Conservation (phyloP, 2,797 vertebrate species). For the Lerista edwardsae region DNA sequence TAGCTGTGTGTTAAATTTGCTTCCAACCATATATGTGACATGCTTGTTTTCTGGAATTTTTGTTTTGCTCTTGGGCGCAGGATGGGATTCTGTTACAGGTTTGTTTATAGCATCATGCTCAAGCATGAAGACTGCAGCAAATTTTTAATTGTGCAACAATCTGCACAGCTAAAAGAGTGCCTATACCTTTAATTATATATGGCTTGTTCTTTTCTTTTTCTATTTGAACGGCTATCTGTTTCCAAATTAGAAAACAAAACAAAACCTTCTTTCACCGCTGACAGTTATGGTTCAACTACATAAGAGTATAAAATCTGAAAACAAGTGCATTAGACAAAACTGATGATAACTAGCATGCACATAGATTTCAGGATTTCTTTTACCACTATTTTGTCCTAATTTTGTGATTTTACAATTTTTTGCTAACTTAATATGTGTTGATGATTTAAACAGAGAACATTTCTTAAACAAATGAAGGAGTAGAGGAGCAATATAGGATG, state of each 20-base stretch:
- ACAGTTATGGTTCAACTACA: neutral
- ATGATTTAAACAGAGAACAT: conserved; percentile 39
- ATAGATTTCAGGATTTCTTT: conserved; percentile 34
- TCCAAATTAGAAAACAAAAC: conserved; percentile 47
- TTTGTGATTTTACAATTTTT: conserved; percentile 4
- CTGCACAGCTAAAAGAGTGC: conserved; percentile 49
- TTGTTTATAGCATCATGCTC: conserved; percentile 45
- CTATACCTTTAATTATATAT: conserved; percentile 33
- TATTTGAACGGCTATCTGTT: conserved; percentile 39
- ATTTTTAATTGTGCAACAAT: conserved; percentile 46
- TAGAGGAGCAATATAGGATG: neutral
- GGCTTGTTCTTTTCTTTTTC: neutral
- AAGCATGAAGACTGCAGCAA: conserved; percentile 62
- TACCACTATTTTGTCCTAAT: neutral
- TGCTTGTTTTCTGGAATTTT: conserved; percentile 57
- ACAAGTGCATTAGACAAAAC: conserved; percentile 39
- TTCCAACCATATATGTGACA: conserved; percentile 38
- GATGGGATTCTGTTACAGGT: conserved; percentile 55
- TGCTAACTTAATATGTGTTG: conserved; percentile 19
- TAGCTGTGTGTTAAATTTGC: conserved; percentile 42
- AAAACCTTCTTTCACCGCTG: conserved; percentile 10
- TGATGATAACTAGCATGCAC: neutral
- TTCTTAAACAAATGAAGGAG: conserved; percentile 37
- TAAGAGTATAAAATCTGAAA: conserved; percentile 20
- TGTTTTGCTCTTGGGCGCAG: conserved; percentile 37